Evolutionary conservation across 2,888 invertebrate species (phyloP).

Genomic region (Kryphioiulus occultus): DNA sequence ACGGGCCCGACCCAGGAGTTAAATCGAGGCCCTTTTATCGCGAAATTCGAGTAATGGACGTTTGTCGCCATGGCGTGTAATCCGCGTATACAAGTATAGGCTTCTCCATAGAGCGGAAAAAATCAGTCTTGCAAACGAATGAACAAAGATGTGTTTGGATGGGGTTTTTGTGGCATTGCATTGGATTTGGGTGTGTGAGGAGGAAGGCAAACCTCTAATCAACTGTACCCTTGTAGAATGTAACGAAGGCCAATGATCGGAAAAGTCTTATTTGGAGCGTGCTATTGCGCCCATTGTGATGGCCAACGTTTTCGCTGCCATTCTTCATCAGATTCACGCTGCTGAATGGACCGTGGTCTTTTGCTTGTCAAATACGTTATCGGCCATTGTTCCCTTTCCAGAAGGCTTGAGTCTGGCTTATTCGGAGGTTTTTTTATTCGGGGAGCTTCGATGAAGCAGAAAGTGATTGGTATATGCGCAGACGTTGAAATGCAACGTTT

Average conservation of each 20-base stretch:
- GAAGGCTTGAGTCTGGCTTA: background rate
- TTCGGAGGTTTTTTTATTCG: background rate
- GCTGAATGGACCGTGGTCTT: constrained; percentile 24
- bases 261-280: background rate
- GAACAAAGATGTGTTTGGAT: background rate
- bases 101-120: background rate
- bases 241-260: background rate
- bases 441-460: background rate
- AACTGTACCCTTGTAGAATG: background rate
- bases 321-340: background rate
- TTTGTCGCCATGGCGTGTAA: background rate
- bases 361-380: constrained; percentile 6
- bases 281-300: background rate
- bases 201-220: background rate
- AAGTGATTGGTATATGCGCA: background rate
- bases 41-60: background rate
- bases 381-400: background rate
- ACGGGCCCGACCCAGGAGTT: background rate
- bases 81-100: too few species aligned
- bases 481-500: background rate
- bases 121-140: constrained; percentile 5
- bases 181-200: background rate
- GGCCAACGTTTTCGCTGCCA: background rate
- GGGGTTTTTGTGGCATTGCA: background rate
- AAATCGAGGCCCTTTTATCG: background rate